Conservation (phyloP, 2,797 vertebrate genomes). For the Lagodon rhomboides region DNA sequence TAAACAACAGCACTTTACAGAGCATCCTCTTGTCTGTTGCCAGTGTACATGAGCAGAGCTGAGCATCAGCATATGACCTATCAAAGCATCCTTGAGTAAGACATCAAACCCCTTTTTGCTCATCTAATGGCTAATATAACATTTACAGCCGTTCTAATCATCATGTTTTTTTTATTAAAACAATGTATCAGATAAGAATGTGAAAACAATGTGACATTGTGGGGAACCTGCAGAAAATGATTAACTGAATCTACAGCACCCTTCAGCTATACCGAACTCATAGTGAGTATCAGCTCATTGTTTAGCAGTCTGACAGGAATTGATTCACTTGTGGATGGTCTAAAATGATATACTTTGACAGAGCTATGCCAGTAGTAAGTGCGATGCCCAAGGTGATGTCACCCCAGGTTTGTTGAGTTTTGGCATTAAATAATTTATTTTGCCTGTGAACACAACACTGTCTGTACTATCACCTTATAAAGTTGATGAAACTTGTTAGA, state of each 20-base stretch:
- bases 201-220: not conserved
- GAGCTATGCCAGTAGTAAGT: no score
- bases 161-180: not conserved
- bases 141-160: not conserved
- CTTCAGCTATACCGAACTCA: no score
- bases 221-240: not conserved
- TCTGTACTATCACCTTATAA: not conserved
- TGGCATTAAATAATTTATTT: no score
- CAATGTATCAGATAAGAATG: not conserved
- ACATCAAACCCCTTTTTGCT: not conserved
- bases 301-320: not conserved
- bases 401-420: no score
- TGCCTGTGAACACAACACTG: no score
- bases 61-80: not conserved
- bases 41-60: not conserved
- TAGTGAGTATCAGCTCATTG: not conserved
- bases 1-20: constrained; percentile 5
- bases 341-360: not conserved
- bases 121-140: not conserved
- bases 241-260: not conserved
- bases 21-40: not conserved
- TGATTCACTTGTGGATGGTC: no score
- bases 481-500: not conserved
- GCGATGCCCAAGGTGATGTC: no score
- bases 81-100: not conserved